Evolutionary conservation across 1,140 invertebrate species (phyloP).

Genomic region (Diabrotica virgifera): DNA sequence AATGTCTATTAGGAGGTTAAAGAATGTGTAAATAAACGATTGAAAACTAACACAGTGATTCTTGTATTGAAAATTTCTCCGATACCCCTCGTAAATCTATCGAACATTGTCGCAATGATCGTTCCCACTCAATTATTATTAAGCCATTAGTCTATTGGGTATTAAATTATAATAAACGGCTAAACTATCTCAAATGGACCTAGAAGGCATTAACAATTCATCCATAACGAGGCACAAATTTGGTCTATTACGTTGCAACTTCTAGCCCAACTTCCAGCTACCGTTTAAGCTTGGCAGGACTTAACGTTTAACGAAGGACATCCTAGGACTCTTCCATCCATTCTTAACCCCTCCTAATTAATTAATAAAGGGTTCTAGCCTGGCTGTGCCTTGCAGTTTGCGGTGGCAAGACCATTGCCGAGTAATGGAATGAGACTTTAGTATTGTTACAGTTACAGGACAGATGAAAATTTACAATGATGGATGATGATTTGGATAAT

Average conservation of each 20-base stretch:
- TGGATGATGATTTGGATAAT: not conserved
- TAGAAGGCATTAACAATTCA: not conserved
- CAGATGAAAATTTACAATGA: not conserved
- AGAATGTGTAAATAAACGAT: no score
- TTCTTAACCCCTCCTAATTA: not conserved
- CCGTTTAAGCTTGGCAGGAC: not conserved
- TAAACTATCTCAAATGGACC: not conserved
- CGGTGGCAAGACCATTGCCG: not conserved
- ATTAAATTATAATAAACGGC: no score
- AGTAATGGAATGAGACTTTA: not conserved
- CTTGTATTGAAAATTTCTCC: no score
- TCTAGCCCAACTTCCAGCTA: not conserved
- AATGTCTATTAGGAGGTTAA: no score
- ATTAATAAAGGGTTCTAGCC: constrained; percentile 3
- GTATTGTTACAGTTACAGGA: not conserved
- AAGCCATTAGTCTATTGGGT: no score
- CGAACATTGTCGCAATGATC: no score
- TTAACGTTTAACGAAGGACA: not conserved
- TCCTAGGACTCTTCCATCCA: not conserved
- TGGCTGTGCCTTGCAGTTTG: not conserved
- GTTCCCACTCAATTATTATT: no score
- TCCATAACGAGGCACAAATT: not conserved
- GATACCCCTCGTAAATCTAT: no score
- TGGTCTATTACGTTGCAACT: not conserved
- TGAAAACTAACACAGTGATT: no score